Conservation (phyloP, 2,888 invertebrate species). For the Liposcelis brunnea region DNA sequence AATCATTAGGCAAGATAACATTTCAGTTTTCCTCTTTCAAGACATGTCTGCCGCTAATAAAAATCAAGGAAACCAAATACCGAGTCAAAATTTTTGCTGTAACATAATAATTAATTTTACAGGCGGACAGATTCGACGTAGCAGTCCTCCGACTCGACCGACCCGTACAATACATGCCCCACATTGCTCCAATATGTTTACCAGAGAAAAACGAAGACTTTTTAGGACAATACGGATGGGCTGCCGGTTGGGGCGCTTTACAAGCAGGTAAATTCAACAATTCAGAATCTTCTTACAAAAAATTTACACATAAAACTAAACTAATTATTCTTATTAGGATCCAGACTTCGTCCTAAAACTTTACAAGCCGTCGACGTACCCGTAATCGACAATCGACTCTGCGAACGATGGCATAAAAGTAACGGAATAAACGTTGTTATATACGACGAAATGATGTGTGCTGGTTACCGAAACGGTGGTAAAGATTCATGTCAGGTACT, state of each 20-base stretch:
- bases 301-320: too few species aligned
- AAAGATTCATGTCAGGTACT: slow-evolving; percentile 54
- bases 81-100: neutral
- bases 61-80: too few species aligned
- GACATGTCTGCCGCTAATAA: too few species aligned
- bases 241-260: slow-evolving; percentile 85
- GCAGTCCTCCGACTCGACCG: slow-evolving; percentile 75
- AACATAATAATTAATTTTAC: slow-evolving; percentile 8
- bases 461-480: slow-evolving; percentile 77
- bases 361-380: slow-evolving; percentile 84
- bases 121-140: slow-evolving; percentile 57
- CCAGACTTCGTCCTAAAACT: slow-evolving; percentile 71
- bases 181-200: slow-evolving; percentile 79
- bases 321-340: slow-evolving; percentile 42
- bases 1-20: too few species aligned
- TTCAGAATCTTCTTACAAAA: neutral
- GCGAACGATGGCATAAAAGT: slow-evolving; percentile 49
- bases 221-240: slow-evolving; percentile 80
- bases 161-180: slow-evolving; percentile 78
- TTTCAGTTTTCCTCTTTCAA: too few species aligned
- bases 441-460: slow-evolving; percentile 90
- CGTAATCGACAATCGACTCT: slow-evolving; percentile 71
- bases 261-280: slow-evolving; percentile 34
- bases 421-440: slow-evolving; percentile 77
- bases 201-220: slow-evolving; percentile 81